phyloP scores from a whole-genome alignment of 2,113 vertebrate genomes.

The Gambusia affinis region DNA sequence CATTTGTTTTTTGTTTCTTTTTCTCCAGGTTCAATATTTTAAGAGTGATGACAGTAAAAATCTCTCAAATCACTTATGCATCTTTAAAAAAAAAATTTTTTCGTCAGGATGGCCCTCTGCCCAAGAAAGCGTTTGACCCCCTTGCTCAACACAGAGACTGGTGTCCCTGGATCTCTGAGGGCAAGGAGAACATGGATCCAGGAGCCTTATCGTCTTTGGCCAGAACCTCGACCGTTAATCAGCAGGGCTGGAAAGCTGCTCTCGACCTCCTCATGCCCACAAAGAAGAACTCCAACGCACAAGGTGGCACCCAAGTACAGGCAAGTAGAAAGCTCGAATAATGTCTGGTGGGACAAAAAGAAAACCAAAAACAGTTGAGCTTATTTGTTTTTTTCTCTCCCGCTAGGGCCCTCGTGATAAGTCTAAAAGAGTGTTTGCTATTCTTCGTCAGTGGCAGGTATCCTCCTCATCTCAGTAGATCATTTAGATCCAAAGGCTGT shows the following conservation, averaged over 20 bases:
- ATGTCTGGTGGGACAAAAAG: background rate
- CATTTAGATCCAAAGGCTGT: slow-evolving; percentile 5
- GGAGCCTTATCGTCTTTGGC: slow-evolving; percentile 19
- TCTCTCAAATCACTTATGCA: no score
- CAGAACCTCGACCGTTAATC: slow-evolving; percentile 37
- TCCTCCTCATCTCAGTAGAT: slow-evolving; percentile 77
- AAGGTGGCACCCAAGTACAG: slow-evolving; percentile 66
- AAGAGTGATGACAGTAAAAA: no score
- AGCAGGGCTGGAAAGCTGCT: slow-evolving; percentile 86
- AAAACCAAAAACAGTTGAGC: background rate
- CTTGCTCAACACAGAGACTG: slow-evolving; percentile 92
- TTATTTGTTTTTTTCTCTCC: background rate
- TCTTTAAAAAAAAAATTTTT: no score
- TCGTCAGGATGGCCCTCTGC: slow-evolving; percentile 79
- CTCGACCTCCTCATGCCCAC: slow-evolving; percentile 83
- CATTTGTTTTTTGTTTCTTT: no score
- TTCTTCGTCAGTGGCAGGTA: slow-evolving; percentile 92
- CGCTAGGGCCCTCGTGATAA: slow-evolving; percentile 88
- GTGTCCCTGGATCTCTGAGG: slow-evolving; percentile 90
- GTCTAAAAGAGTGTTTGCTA: slow-evolving; percentile 92
- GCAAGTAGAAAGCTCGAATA: slow-evolving; percentile 37
- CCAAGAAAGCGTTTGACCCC: slow-evolving; percentile 87
- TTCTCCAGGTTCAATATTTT: no score
- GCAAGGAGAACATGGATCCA: slow-evolving; percentile 60
- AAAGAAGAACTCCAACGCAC: slow-evolving; percentile 67